Evolutionary conservation across 2,888 invertebrate genomes (phyloP), one percentile per base, ranked within the genome.

Genomic region (Agriopis aurantiaria): DNA sequence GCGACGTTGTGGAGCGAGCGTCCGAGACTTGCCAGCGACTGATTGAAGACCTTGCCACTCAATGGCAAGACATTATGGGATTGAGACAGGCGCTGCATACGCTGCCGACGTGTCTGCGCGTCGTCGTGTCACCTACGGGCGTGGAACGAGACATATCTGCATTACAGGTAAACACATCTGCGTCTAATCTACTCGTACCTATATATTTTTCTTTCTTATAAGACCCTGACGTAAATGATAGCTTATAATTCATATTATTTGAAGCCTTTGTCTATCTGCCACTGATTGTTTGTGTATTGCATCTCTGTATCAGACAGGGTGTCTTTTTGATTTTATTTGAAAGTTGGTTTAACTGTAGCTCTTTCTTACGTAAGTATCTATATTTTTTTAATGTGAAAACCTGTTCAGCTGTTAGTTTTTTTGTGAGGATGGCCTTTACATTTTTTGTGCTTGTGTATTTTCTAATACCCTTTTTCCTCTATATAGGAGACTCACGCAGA

Each of bases 21-120:
- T 95, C 97, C 0, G 92, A 95, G 68, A 97, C 96, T 72, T 97
- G 97, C 79, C 96, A 96, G 81, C 95, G 94, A 51, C 95, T 97
- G 17, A 95, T 96, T 12, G 96, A 97, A 75, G 97, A 97, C 72
- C 88, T 98, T 12, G 95, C 95, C 0, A 87, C 95, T 0, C 95
- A 97, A 69, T 98, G 97, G 97, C 96, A 97, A 78, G 97, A 97
- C 75, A 95, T 97, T 45, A 96, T 97, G 95, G 95, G 95, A 0
- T 88, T 97, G 40, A 92, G 97, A 41, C 97, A 97, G 84, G 93
- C 97, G 65, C 89, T 97, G 43, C 97, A 98, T 78, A 97, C 97
- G 0, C 88, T 98, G 63, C 97, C 97, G 0, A 97, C 96, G 82
- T 95, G 97, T 52, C 91, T 97, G 69, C 95, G 97, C 58, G 96